Percentiles rank a stretch among this genome's conserved stretches.
Evolutionary conservation across 1,140 invertebrate genomes (phyloP).

Genomic region (Drosophila virilis): DNA sequence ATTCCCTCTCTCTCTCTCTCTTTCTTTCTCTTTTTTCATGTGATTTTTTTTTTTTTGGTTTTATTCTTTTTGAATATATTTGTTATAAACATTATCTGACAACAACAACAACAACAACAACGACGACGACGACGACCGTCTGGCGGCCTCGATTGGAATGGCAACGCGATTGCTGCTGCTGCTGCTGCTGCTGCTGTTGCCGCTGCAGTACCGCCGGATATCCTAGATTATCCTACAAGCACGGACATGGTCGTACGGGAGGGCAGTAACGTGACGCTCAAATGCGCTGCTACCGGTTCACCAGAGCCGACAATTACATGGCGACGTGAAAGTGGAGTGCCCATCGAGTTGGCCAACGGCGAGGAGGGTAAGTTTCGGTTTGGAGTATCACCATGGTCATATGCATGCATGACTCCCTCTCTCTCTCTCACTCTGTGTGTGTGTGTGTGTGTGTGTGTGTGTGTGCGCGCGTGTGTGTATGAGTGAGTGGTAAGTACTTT

Average conservation of each 20-base stretch:
- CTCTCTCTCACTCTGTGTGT: not conserved
- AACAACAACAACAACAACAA: conserved; percentile 10
- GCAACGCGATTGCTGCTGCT: conserved; percentile 23
- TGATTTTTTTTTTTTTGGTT: conserved; percentile 11
- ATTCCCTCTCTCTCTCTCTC: conserved; percentile 20
- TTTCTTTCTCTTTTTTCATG: conserved; percentile 43
- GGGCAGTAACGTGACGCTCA: conserved; percentile 92
- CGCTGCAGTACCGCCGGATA: conserved; percentile 93
- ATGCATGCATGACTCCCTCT: conserved; percentile 38
- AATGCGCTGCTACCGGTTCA: conserved; percentile 93
- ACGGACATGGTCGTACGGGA: conserved; percentile 94
- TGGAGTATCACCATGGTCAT: conserved; percentile 27
- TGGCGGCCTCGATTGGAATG: conserved; percentile 67
- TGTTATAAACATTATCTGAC: conserved; percentile 72
- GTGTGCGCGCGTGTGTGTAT: conserved; percentile 15
- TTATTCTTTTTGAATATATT: conserved; percentile 23
- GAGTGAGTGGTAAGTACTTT: conserved; percentile 73
- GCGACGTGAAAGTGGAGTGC: conserved; percentile 91
- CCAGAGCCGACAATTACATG: conserved; percentile 93
- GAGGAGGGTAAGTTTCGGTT: conserved; percentile 75
- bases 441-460: conserved; percentile 12
- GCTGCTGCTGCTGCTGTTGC: conserved; percentile 33
- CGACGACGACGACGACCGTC: conserved; percentile 58
- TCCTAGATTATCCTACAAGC: conserved; percentile 93
- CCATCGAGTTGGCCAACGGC: conserved; percentile 86